Base-by-base conservation (phyloP, 2,888 invertebrate species). In the Eretmocerus hayati region DNA sequence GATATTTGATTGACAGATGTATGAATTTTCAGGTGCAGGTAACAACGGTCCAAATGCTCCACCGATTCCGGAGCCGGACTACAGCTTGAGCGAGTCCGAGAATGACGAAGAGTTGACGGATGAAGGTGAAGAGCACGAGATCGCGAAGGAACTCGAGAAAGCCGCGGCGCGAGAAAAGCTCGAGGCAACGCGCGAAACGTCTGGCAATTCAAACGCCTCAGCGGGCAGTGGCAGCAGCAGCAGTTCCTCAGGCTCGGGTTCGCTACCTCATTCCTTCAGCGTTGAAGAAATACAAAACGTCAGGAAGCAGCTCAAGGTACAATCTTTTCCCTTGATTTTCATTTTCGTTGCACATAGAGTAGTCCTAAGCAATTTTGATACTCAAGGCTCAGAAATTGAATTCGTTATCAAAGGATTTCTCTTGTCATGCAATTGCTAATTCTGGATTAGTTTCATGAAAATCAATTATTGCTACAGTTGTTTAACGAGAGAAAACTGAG, bases 61-160 rank as follows among this genome's bases (percentile, higher is more conserved):
- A 8, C 87, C 89, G n/a, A 91, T 91, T 59, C 91, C 91, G 0
- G 91, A 91, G 65, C 91, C 91, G 0, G 91, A 91, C 72, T 91
- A 91, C 74, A 90, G 90, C 69, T 81, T 90, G 72, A 89, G 87
- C 55, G 90, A 89, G 66, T 87, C 87, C 0, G 90, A 90, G 62
- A 85, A 82, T 50, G 86, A 85, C 55, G 79, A 77, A 53, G 73
- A 71, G 38, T 87, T 89, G 62, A 84, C 81, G 31, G 86, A 85
- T 46, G 66, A 65, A 30, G 66, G 64, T 8, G 67, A 62, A 3
- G 65, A 62, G 20, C 66, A 66, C 11, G 74, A 74, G 42, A 72
- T 76, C 11, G 74, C 75, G 22, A 79, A 77, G 62, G 80, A 76
- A 67, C 76, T 76, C 61, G 80, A 71, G 61, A 75, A 76, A 57